Conservation (phyloP, 2,888 invertebrate genomes). For the Eilema caniola region DNA sequence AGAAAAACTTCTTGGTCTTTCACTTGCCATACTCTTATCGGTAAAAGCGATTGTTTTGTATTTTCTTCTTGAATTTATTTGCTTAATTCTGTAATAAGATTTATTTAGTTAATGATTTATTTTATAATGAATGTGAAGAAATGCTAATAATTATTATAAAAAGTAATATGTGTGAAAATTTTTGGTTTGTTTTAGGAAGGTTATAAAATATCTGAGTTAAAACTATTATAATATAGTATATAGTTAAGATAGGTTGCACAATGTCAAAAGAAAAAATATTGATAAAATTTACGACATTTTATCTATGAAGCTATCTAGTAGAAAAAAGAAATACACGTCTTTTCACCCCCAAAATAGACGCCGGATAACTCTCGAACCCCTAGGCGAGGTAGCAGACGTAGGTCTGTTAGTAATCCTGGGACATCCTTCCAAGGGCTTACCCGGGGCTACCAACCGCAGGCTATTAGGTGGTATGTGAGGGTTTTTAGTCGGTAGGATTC, state of each 20-base stretch:
- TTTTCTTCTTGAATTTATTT: constrained; percentile 10
- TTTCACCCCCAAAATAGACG: no score
- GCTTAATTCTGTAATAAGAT: neutral
- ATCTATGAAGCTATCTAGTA: neutral
- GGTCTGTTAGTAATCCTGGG: no score
- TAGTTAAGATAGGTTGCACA: neutral
- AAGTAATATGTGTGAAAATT: neutral
- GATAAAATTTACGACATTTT: no score
- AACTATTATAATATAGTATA: neutral
- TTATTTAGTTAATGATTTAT: neutral
- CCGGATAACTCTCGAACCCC: no score
- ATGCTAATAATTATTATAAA: no score
- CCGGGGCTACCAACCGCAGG: no score
- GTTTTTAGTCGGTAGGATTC: no score
- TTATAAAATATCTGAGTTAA: neutral
- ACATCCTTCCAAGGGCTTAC: no score
- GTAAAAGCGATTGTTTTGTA: constrained; percentile 40
- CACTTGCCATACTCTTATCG: constrained; percentile 32
- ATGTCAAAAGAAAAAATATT: neutral
- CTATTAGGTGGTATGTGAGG: no score
- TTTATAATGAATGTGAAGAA: no score
- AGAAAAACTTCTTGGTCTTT: constrained; percentile 48
- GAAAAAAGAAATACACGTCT: neutral
- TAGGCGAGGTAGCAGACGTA: no score
- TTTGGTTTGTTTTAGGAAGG: neutral